phyloP scores from a whole-genome alignment of 2,888 invertebrate species.

The Drosophila meridionalis region DNA sequence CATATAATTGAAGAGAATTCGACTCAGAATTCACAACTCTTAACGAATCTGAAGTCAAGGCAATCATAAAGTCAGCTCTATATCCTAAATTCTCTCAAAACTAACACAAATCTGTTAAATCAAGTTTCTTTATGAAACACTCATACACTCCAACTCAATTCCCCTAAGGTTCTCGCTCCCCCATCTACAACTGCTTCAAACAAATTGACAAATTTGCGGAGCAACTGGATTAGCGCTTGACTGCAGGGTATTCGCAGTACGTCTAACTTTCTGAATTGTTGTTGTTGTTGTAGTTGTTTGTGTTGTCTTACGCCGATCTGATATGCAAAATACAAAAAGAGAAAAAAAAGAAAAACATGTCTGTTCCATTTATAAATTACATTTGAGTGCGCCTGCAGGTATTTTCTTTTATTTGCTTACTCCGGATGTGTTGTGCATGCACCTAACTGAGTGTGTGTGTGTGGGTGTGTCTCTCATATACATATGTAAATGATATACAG shows the following conservation, averaged over 20 bases:
- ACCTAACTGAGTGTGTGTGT: not conserved
- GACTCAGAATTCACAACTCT: too few relatives aligned
- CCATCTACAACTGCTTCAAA: not conserved
- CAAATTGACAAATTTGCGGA: not conserved
- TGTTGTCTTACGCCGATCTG: conserved; percentile 28
- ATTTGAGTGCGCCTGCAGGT: conserved; percentile 40
- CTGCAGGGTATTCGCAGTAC: conserved; percentile 9
- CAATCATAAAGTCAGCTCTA: too few relatives aligned
- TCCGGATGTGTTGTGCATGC: conserved; percentile 8
- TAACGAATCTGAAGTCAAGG: too few relatives aligned
- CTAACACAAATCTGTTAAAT: too few relatives aligned
- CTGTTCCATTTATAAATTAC: conserved; percentile 56
- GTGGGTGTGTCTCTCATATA: not conserved
- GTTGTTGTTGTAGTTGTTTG: conserved; percentile 12
- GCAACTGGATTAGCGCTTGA: not conserved
- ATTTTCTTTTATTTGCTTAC: conserved; percentile 28
- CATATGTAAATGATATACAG: not conserved
- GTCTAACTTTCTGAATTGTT: not conserved
- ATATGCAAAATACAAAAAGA: conserved; percentile 16
- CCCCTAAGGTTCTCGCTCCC: not conserved
- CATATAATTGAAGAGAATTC: too few relatives aligned
- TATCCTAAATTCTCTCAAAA: too few relatives aligned
- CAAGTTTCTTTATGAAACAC: too few relatives aligned
- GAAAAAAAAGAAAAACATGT: conserved; percentile 28
- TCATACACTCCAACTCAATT: not conserved